These are phyloP conservation scores for Tribolium madens DNA, from an alignment of 1,140 invertebrate genomes.

Conservation along the genomic window DNA sequence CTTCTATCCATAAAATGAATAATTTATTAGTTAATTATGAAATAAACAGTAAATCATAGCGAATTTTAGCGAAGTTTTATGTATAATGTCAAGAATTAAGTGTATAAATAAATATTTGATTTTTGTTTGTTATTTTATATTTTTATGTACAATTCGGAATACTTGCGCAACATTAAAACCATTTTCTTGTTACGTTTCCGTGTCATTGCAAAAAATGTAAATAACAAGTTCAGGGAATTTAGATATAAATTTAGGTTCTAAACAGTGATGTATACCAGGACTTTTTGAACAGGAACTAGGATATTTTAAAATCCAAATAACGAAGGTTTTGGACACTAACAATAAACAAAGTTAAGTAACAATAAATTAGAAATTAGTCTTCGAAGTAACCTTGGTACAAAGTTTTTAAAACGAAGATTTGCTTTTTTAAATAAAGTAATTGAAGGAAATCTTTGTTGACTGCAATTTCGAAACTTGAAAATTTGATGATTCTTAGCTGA, in stretches of 20 bases:
- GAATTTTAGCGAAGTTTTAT: not conserved
- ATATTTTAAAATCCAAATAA: not conserved
- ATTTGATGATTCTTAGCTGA: too few relatives aligned
- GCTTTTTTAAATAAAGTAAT: too few relatives aligned
- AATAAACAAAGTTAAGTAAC: not conserved
- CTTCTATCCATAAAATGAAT: not conserved
- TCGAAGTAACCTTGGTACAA: not conserved
- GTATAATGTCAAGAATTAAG: too few relatives aligned
- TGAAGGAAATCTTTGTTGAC: too few relatives aligned
- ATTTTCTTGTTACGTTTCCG: too few relatives aligned
- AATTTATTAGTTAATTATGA: not conserved
- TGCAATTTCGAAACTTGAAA: too few relatives aligned
- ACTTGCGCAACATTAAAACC: not conserved
- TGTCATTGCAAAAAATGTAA: too few relatives aligned
- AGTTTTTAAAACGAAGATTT: too few relatives aligned
- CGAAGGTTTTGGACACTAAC: not conserved
- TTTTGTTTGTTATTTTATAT: not conserved
- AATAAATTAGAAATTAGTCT: not conserved
- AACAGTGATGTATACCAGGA: not conserved
- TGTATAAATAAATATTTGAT: not conserved
- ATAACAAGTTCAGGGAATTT: not conserved
- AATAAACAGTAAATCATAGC: not conserved
- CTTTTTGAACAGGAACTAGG: not conserved
- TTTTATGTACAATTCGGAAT: not conserved
- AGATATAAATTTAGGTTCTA: not conserved